phyloP scores from a whole-genome alignment of 64 coral and sea anemone genomes.

The Acropora yongei region DNA sequence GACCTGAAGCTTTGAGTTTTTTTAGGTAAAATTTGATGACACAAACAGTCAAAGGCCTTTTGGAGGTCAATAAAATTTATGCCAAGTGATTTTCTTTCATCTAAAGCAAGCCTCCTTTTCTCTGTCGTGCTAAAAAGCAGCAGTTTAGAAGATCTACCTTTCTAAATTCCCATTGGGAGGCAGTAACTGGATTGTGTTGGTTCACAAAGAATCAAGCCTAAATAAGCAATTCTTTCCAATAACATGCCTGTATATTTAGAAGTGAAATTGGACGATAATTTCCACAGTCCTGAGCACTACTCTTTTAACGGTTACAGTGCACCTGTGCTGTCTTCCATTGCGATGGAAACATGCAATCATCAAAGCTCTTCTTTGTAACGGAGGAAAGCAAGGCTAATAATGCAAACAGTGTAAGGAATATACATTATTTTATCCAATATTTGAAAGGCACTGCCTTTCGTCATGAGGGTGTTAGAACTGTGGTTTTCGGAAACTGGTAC shows the following conservation, averaged over 20 bases:
- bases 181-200: not conserved
- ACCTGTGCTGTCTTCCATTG: too few relatives aligned
- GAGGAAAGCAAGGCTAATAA: too few relatives aligned
- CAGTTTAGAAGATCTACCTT: conserved; percentile 30
- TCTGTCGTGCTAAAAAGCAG: conserved; percentile 31
- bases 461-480: too few relatives aligned
- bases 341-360: too few relatives aligned
- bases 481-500: too few relatives aligned
- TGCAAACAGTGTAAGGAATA: too few relatives aligned
- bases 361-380: too few relatives aligned
- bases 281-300: too few relatives aligned
- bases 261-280: conserved; percentile 25
- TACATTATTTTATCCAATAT: too few relatives aligned
- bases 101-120: conserved; percentile 21
- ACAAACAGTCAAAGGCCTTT: conserved; percentile 27
- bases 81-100: conserved; percentile 9
- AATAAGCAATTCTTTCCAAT: conserved; percentile 13
- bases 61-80: conserved; percentile 22
- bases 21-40: conserved; percentile 16
- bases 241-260: not conserved
- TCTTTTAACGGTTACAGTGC: too few relatives aligned
- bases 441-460: too few relatives aligned
- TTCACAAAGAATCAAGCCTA: conserved; percentile 4
- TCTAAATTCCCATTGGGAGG: conserved; percentile 31
- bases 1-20: conserved; percentile 22